phyloP scores from a whole-genome alignment of 2,113 vertebrate genomes.

The Mellivora capensis region DNA sequence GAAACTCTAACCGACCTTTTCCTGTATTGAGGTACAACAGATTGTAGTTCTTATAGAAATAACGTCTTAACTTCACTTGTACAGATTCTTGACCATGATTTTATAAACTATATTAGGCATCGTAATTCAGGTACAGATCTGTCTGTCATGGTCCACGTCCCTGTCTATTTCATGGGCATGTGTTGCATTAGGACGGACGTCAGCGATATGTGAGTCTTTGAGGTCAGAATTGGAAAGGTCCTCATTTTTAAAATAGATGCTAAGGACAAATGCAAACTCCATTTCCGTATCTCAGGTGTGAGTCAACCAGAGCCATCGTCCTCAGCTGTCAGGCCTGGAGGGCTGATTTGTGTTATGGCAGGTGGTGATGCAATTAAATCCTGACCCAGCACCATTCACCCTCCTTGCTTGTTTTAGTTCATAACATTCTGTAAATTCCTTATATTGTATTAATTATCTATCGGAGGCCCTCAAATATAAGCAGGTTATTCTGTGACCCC shows the following conservation, averaged over 20 bases:
- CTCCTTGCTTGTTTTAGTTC: neutral
- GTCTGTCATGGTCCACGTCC: accelerated
- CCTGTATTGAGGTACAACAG: neutral
- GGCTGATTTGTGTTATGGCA: neutral
- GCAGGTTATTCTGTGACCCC: neutral
- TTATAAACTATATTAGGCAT: neutral
- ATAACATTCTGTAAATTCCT: neutral
- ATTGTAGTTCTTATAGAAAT: neutral
- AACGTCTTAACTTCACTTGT: neutral
- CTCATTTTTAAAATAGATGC: neutral
- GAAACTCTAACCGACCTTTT: neutral
- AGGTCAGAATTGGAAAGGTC: neutral
- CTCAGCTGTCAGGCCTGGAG: neutral
- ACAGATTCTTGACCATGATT: neutral
- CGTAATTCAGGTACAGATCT: neutral
- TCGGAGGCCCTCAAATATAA: neutral
- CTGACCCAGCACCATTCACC: neutral
- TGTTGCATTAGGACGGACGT: neutral
- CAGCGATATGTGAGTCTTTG: neutral
- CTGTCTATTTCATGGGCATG: accelerated
- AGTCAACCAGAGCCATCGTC: neutral
- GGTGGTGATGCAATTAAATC: neutral
- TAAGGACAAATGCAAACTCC: neutral
- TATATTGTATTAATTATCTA: neutral
- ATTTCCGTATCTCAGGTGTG: neutral